Percentiles rank a stretch among this genome's conserved stretches.
phyloP scores from a whole-genome alignment of 2,797 vertebrate species.

The Corythornis leucogaster region DNA sequence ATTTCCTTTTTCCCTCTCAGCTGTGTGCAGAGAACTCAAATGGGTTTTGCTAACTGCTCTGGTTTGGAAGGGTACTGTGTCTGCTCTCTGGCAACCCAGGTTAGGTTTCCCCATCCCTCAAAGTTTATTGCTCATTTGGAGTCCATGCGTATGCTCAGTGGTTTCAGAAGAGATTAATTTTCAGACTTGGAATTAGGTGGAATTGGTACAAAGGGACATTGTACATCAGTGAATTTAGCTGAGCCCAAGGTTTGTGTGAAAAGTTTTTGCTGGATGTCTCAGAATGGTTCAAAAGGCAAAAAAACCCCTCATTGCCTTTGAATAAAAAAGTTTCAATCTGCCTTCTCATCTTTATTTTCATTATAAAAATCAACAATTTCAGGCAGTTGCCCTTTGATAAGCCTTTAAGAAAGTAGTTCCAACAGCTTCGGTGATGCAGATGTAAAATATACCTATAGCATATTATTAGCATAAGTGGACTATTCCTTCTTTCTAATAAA shows the following conservation, averaged over 20 bases:
- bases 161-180: background rate
- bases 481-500: background rate
- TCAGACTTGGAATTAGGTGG: background rate
- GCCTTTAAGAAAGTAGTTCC: background rate
- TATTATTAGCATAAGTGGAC: background rate
- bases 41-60: background rate
- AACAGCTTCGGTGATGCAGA: background rate
- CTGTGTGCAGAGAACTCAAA: rapidly evolving
- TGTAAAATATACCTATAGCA: background rate
- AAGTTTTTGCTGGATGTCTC: background rate
- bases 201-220: background rate
- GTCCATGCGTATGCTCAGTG: background rate
- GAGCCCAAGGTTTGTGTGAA: background rate
- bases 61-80: background rate
- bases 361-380: background rate
- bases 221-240: background rate
- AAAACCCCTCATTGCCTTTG: background rate
- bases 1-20: background rate
- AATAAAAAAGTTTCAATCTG: background rate
- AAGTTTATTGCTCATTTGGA: rapidly evolving
- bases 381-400: background rate
- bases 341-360: background rate
- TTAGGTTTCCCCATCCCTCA: background rate
- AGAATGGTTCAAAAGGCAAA: background rate
- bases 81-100: background rate